A percentile compares a stretch with the other conserved stretches of the same genome.
Conservation (phyloP, 2,888 invertebrate species). For the Barypeithes pellucidus region DNA sequence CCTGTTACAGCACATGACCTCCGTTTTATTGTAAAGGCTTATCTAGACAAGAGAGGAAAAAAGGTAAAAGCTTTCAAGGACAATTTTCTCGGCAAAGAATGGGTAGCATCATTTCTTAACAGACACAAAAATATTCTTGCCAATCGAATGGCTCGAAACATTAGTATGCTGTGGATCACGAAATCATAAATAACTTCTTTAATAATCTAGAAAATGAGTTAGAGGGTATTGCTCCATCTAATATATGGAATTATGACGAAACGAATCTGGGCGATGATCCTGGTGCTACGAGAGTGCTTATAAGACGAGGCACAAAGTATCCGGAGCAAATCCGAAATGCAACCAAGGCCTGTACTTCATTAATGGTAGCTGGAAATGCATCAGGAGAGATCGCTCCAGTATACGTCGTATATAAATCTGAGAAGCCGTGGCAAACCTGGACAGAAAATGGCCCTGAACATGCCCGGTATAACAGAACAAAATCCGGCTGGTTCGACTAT, state of each 20-base stretch:
- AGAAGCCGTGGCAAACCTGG: slow-evolving; percentile 49
- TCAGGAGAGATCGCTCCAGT: slow-evolving; percentile 58
- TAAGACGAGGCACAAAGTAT: slow-evolving; percentile 57
- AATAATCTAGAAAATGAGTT: slow-evolving; percentile 34
- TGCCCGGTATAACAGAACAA: slow-evolving; percentile 46
- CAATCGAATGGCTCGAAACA: slow-evolving; percentile 37
- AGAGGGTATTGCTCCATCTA: slow-evolving; percentile 35
- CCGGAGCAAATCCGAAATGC: slow-evolving; percentile 59
- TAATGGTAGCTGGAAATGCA: slow-evolving; percentile 60
- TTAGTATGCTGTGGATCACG: slow-evolving; percentile 39
- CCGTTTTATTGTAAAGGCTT: slow-evolving; percentile 29
- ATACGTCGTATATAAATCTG: slow-evolving; percentile 60
- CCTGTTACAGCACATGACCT: slow-evolving; percentile 32
- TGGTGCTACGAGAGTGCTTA: slow-evolving; percentile 52
- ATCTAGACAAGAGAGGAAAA: slow-evolving; percentile 39
- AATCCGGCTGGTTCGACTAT: slow-evolving; percentile 51
- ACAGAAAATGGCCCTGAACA: slow-evolving; percentile 48
- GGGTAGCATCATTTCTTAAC: slow-evolving; percentile 24
- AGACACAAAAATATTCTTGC: slow-evolving; percentile 19
- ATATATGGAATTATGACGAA: slow-evolving; percentile 54
- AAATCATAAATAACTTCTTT: slow-evolving; percentile 45
- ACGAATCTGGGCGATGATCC: slow-evolving; percentile 62
- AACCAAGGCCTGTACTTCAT: slow-evolving; percentile 59
- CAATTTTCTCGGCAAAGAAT: slow-evolving; percentile 28
- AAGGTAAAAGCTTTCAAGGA: slow-evolving; percentile 29